These are phyloP conservation scores for Leptothorax acervorum DNA, from an alignment of 2,888 invertebrate species.

Conservation along the genomic window DNA sequence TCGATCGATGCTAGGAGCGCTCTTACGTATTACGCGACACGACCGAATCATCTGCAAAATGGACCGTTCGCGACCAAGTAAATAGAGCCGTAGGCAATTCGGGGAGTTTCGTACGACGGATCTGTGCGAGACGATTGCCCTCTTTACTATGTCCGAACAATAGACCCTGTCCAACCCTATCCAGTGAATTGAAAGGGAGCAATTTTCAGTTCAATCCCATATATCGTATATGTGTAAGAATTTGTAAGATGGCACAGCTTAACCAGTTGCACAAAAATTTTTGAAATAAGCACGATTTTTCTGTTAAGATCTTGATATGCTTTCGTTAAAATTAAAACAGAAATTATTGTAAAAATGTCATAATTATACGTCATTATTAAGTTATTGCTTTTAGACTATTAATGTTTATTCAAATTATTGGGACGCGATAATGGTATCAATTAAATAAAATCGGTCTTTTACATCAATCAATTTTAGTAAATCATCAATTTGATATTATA, in stretches of 20 bases:
- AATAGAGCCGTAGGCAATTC: conserved; percentile 52
- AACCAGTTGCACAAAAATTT: not conserved
- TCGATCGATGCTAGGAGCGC: conserved; percentile 39
- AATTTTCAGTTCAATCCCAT: not conserved
- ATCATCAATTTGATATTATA: not conserved
- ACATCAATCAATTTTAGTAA: not conserved
- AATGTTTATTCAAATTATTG: not conserved
- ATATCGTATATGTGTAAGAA: not conserved
- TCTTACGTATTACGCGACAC: conserved; percentile 57
- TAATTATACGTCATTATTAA: not conserved
- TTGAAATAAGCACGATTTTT: not conserved
- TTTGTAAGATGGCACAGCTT: not conserved
- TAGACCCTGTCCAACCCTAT: not conserved
- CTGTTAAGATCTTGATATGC: not conserved
- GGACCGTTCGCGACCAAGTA: conserved; percentile 54
- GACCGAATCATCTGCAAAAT: conserved; percentile 63
- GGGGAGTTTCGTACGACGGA: conserved; percentile 33
- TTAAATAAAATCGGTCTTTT: not conserved
- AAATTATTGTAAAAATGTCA: not conserved
- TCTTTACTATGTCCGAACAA: conserved; percentile 18
- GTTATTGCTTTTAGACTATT: not conserved
- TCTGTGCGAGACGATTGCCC: conserved; percentile 12
- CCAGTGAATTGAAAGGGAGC: not conserved
- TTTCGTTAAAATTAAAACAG: not conserved
- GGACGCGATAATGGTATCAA: not conserved